Conservation (phyloP, 2,888 invertebrate species). For the Miltochrista miniata region DNA sequence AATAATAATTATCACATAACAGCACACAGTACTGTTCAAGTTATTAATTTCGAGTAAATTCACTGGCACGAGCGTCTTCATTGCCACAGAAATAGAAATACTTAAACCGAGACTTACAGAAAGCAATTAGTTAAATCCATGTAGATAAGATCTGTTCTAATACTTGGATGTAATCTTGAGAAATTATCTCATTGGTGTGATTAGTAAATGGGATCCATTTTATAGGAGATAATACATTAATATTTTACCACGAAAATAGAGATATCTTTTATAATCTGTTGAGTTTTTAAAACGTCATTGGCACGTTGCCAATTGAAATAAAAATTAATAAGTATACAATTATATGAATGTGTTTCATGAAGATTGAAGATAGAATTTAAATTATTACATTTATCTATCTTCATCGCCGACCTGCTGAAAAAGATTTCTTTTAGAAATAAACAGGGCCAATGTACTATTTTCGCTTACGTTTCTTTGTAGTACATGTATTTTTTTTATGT, state of each 20-base stretch:
- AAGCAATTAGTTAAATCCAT: conserved; percentile 65
- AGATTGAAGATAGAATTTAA: too few relatives aligned
- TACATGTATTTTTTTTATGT: too few relatives aligned
- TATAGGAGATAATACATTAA: conserved; percentile 13
- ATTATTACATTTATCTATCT: too few relatives aligned
- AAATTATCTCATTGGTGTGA: conserved; percentile 46
- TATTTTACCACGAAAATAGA: not conserved
- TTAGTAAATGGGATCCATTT: conserved; percentile 41
- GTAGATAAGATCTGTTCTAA: conserved; percentile 65
- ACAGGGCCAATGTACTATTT: too few relatives aligned
- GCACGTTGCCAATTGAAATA: too few relatives aligned
- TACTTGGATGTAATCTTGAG: conserved; percentile 51
- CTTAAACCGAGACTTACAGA: conserved; percentile 40
- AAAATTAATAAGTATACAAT: too few relatives aligned
- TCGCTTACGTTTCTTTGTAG: too few relatives aligned
- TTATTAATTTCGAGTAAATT: not conserved
- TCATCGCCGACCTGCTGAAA: too few relatives aligned
- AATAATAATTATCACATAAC: too few relatives aligned
- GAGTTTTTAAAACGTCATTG: not conserved
- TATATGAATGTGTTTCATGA: too few relatives aligned
- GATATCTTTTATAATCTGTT: not conserved
- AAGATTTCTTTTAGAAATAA: too few relatives aligned
- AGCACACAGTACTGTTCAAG: too few relatives aligned
- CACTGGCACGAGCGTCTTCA: not conserved
- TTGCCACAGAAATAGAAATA: not conserved